Base-by-base conservation (phyloP, 2,888 invertebrate species). In the Meteorus colon region DNA sequence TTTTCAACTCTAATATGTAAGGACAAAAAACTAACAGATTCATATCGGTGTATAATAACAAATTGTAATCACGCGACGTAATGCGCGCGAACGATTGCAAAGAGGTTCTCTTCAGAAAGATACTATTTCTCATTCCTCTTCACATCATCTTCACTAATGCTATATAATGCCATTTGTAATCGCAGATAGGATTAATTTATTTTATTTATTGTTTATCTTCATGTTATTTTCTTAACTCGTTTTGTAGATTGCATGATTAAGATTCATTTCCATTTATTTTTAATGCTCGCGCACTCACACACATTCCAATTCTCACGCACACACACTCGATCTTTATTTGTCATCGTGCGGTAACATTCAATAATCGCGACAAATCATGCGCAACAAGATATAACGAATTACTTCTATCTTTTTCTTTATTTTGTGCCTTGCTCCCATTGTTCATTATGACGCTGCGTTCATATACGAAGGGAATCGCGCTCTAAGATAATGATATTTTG, bases 21-120 rank as follows among this genome's bases (percentile, higher is more conserved):
- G 81, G 85, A 85, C 84, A 87, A 88, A 87, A 86, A 86, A 86
- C 83, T 87, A 88, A 89, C 89, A 89, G 86, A 86, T 87, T 86
- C 74, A 55, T 74, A 70, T 77, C 78, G 78, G 80, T 73, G 75
- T 77, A 65, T 65, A 76, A 77, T 79, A 82, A 82, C 80, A 81
- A 78, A 78, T 80, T 75, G 77, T 78, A 8, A 55, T 55, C 80
- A 73, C 45, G 67, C 70, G 60, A 73, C 77, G 69, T 72, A 70
- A 60, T 55, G 70, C 63, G 73, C 55, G 45, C 73, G n/a, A 55
- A 78, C 73, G 79, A 80, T 75, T 75, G 76, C 60, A 75, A 41
- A 45, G 55, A 73, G 73, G 41, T 41, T 77, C 68, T 65, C 67
- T 60, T 14, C 59, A 63, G 41, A 73, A 70, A 19, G 27, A 34